Evolutionary conservation across 2,888 invertebrate species (phyloP).

Genomic region (Zygogramma bicolorata): DNA sequence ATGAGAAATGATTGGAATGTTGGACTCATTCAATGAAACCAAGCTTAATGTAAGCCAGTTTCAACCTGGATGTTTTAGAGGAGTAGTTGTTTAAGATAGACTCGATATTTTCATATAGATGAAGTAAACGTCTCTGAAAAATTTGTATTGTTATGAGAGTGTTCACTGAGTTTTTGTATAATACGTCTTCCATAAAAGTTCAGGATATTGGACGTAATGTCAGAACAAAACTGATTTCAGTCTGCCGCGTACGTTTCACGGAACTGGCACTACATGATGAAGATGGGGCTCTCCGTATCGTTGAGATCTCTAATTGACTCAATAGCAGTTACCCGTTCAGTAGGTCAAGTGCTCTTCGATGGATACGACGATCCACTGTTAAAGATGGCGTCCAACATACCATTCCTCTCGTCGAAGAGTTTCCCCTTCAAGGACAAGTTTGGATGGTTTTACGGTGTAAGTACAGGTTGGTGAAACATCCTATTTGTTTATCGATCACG

Average conservation of each 20-base stretch:
- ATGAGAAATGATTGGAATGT: no score
- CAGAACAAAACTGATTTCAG: no score
- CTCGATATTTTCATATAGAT: no score
- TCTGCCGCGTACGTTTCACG: slow-evolving; percentile 73
- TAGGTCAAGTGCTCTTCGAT: slow-evolving; percentile 80
- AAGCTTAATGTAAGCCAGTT: no score
- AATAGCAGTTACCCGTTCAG: slow-evolving; percentile 73
- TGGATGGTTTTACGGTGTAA: slow-evolving; percentile 86
- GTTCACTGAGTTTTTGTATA: no score
- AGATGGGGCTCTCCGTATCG: slow-evolving; percentile 73
- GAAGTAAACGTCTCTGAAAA: no score
- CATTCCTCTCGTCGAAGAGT: slow-evolving; percentile 66
- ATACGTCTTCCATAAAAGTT: no score
- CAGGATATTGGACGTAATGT: no score
- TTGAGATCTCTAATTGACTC: slow-evolving; percentile 70
- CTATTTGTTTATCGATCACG: background rate
- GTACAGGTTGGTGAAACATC: slow-evolving; percentile 37
- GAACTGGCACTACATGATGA: slow-evolving; percentile 71
- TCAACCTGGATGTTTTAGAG: no score
- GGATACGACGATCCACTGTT: slow-evolving; percentile 84
- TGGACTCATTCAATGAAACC: no score
- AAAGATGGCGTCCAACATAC: slow-evolving; percentile 73
- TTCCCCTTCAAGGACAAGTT: slow-evolving; percentile 79
- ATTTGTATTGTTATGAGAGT: no score
- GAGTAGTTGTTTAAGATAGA: no score